Evolutionary conservation across 23 tunicate species (phyloP).

Genomic region (Halocynthia aurantium): DNA sequence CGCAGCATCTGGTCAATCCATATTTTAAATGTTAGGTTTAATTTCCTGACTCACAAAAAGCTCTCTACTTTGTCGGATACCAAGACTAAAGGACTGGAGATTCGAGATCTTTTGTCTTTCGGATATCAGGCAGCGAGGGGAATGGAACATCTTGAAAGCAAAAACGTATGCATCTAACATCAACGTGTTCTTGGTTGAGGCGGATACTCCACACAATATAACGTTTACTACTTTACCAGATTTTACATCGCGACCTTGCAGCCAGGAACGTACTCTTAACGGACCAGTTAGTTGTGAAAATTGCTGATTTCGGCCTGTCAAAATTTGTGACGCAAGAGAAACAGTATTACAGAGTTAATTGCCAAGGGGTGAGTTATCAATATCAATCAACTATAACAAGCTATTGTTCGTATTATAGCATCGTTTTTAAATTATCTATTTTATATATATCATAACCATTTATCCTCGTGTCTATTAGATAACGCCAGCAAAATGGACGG

Average conservation of each 20-base stretch:
- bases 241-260: conserved; percentile 77
- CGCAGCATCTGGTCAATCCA: background rate
- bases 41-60: background rate
- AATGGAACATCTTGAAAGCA: conserved; percentile 58
- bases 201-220: background rate
- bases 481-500: conserved; percentile 92
- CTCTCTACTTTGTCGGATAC: background rate
- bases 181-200: background rate
- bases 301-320: conserved; percentile 86
- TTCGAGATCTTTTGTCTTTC: conserved; percentile 43
- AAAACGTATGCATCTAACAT: conserved; percentile 38
- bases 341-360: conserved; percentile 40
- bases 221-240: conserved; percentile 22
- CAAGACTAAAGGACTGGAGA: background rate
- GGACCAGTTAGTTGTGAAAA: conserved; percentile 47
- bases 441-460: too few relatives aligned
- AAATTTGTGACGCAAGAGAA: conserved; percentile 49
- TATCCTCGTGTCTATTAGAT: conserved; percentile 16
- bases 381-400: too few relatives aligned
- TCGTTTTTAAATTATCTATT: too few relatives aligned
- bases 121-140: conserved; percentile 52
- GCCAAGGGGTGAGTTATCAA: conserved; percentile 11
- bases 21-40: background rate
- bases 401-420: too few relatives aligned
- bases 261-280: conserved; percentile 73